Base-by-base conservation (phyloP, 2,797 vertebrate species). In the Syngnathus rostellatus region DNA sequence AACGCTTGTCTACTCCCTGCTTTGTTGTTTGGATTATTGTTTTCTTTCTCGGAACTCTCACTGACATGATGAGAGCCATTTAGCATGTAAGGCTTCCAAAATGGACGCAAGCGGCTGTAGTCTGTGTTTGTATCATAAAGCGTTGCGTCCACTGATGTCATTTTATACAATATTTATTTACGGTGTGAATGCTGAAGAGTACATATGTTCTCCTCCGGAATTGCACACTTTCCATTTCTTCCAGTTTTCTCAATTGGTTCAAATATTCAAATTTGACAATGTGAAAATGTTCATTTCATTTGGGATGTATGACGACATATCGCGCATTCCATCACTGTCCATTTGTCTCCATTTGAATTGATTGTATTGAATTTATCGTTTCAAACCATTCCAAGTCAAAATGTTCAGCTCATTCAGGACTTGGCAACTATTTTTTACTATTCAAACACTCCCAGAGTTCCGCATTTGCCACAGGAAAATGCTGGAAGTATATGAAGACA, bases 111-210 rank as follows among this genome's bases (percentile, higher is more conserved):
- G 54, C 69, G 68, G 62, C 69, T 73, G 66, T 59, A 71, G 72
- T 77, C 69, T 74, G 69, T 70, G 68, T 84, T 85, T 73, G 73
- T 72, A 74, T 80, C 83, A 85, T 84, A 83, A 80, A 78, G 31
- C 72, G 78, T 85, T 81, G 75, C 76, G 83, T 87, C 88, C 88
- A 82, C 82, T 85, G 77, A 82, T 86, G 81, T 87, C 79, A 81
- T 85, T 80, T 77, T 77, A 69, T 72, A 50, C 63, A 21, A 66
- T 51, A 1, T 62, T 43, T 41, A 10, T 62, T 66, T 61, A 16
- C 2, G 14, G 25, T 8, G 55, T 16, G 55, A 57, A 57, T 17
- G 55, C 55, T 57, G 31, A 57, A 57, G 55, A 57, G 55, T 31
- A 31, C 31, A 31, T 11, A 54, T 4, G 21, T 25, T 48, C 2